phyloP scores from a whole-genome alignment of 2,888 invertebrate genomes.

The Apamea anceps region DNA sequence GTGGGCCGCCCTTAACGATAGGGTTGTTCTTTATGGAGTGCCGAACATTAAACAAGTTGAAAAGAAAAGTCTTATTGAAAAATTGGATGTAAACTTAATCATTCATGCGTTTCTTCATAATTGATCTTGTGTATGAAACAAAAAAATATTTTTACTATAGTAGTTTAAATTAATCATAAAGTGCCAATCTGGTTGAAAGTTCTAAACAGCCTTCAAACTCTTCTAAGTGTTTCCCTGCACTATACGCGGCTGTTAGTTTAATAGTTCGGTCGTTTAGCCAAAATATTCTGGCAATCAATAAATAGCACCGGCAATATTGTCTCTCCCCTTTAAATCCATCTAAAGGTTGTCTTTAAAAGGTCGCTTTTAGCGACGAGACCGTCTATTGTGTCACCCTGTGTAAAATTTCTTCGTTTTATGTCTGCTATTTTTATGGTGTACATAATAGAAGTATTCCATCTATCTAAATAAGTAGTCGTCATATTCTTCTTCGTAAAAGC shows the following conservation, averaged over 20 bases:
- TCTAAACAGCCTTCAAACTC: no score
- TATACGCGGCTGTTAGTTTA: not conserved
- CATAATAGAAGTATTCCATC: not conserved
- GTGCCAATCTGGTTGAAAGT: no score
- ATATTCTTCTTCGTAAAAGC: not conserved
- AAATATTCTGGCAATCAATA: not conserved
- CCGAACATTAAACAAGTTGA: conserved; percentile 1
- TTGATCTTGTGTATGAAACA: not conserved
- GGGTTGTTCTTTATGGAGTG: conserved; percentile 35
- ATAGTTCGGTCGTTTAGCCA: not conserved
- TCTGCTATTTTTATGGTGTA: not conserved
- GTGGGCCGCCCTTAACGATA: conserved; percentile 26
- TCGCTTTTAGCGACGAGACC: not conserved
- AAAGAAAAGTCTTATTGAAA: not conserved
- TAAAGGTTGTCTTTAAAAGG: not conserved
- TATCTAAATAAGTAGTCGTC: not conserved
- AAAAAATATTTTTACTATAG: not conserved
- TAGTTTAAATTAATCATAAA: not conserved
- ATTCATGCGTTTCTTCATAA: not conserved
- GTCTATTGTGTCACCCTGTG: not conserved
- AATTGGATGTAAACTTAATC: not conserved
- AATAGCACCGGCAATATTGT: not conserved
- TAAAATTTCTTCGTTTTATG: not conserved
- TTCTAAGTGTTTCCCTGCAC: no score
- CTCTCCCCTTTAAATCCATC: not conserved